Evolutionary conservation across 2,888 invertebrate genomes (phyloP), one percentile per base, ranked within the genome.

Genomic region (Clepsis dumicolana): DNA sequence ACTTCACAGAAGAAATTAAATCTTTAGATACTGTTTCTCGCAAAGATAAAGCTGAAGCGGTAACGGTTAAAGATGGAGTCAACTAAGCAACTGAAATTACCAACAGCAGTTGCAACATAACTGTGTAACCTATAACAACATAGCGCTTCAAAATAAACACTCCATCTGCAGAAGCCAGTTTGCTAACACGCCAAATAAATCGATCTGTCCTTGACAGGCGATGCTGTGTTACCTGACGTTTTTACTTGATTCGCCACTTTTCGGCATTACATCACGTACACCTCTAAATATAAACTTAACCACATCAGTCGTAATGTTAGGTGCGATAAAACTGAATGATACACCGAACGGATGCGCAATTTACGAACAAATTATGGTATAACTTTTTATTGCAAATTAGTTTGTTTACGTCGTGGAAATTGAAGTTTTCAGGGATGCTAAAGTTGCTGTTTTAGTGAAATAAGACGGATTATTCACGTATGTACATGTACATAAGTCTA

Each of bases 241-340:
- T 68, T 59, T 41, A 70, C 72, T 62, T 50, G 64, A 64, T 64
- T 50, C 64, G 65, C 60, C 53, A 63, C 65, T 71, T 71, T 63
- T 65, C 24, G 38, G 16, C 38, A 64, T 69, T 69, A 60, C 71
- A 65, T 71, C 64, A 72, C 52, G 56, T 54, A 57, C 27, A 7
- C 14, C 35, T 63, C 63, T 65, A 70, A 56, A 65, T 61, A 50
- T 65, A 70, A 56, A 65, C 8, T 8, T 16, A 61, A 61, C 44
- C 12, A 27, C 16, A 44, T 38, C 50, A 35, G 4, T 44, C 62
- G 56, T 56, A 56, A 64, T 54, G 29, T 38, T 56, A 56, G 53
- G 56, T 57, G 62, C 62, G 67, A 67, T 67, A 27, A 14, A 57
- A 57, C 16, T 29, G 32, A 32, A 61, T 54, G 60, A 27, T 41